A percentile compares a stretch with the other conserved stretches of the same genome.
Evolutionary conservation across 2,888 invertebrate genomes (phyloP).

Genomic region (Epicampocera succincta): DNA sequence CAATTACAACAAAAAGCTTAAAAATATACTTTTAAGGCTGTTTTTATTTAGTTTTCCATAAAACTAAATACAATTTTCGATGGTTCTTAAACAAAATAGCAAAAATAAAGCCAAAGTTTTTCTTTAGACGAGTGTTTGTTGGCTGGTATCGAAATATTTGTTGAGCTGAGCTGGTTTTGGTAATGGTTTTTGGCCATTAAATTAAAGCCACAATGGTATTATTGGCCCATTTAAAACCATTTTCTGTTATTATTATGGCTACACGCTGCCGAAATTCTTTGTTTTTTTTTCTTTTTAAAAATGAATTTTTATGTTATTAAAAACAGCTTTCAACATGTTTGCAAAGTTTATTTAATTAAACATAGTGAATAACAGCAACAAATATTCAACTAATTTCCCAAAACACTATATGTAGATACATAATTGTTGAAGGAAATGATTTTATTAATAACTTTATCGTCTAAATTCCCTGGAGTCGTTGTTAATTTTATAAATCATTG

Average conservation of each 20-base stretch:
- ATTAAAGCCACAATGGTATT: conserved; percentile 46
- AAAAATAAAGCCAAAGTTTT: too few relatives aligned
- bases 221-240: conserved; percentile 44
- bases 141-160: neutral
- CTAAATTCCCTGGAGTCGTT: neutral
- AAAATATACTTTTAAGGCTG: conserved; percentile 27
- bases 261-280: conserved; percentile 9
- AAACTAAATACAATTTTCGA: conserved; percentile 19
- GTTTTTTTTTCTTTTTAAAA: neutral
- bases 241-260: conserved; percentile 14
- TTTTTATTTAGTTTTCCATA: conserved; percentile 46
- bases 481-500: conserved; percentile 22
- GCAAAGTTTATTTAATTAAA: too few relatives aligned
- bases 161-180: conserved; percentile 32
- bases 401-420: too few relatives aligned
- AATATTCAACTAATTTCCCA: too few relatives aligned
- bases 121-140: conserved; percentile 16
- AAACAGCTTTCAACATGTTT: too few relatives aligned
- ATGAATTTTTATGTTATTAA: too few relatives aligned
- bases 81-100: neutral
- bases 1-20: conserved; percentile 6
- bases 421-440: too few relatives aligned
- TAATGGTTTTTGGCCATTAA: conserved; percentile 60
- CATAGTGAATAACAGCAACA: too few relatives aligned
- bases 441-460: neutral